Conservation (phyloP, 2,113 vertebrate genomes). For the Gobio gobio region DNA sequence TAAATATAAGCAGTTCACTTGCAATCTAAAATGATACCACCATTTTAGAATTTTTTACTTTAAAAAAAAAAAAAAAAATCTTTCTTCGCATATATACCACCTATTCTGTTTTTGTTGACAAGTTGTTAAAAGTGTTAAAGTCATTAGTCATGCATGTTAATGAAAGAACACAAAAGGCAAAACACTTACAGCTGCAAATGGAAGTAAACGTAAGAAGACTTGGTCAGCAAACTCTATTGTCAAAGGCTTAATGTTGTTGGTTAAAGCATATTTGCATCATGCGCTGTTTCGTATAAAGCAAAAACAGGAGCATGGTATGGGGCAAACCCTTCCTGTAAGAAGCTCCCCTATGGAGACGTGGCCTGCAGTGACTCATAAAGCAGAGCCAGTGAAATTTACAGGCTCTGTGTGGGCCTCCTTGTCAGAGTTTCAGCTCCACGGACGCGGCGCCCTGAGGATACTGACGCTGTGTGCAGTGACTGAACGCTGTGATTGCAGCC, state of each 20-base stretch:
- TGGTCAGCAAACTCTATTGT: slow-evolving; percentile 7
- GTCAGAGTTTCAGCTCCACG: slow-evolving; percentile 60
- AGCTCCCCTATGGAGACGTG: slow-evolving; percentile 65
- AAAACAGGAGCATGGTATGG: not conserved
- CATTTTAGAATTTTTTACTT: no score
- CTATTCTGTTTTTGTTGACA: no score
- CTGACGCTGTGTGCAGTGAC: slow-evolving; percentile 47
- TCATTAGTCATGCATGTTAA: not conserved
- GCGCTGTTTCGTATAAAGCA: not conserved
- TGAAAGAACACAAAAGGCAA: not conserved
- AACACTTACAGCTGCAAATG: not conserved
- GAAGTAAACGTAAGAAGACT: not conserved
- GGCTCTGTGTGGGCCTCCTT: slow-evolving; percentile 58
- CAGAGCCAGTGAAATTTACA: slow-evolving; percentile 66
- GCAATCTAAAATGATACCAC: no score
- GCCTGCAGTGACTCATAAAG: slow-evolving; percentile 63
- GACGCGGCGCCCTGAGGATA: slow-evolving; percentile 62
- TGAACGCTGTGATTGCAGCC: slow-evolving; percentile 7
- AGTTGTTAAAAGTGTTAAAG: not conserved
- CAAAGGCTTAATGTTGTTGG: not conserved
- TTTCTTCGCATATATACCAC: no score
- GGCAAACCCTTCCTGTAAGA: slow-evolving; percentile 49
- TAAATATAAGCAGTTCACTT: not conserved
- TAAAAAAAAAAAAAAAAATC: no score
- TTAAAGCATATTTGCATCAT: not conserved